Evolutionary conservation across 1,140 invertebrate genomes (phyloP).

Genomic region (Drosophila guanche): DNA sequence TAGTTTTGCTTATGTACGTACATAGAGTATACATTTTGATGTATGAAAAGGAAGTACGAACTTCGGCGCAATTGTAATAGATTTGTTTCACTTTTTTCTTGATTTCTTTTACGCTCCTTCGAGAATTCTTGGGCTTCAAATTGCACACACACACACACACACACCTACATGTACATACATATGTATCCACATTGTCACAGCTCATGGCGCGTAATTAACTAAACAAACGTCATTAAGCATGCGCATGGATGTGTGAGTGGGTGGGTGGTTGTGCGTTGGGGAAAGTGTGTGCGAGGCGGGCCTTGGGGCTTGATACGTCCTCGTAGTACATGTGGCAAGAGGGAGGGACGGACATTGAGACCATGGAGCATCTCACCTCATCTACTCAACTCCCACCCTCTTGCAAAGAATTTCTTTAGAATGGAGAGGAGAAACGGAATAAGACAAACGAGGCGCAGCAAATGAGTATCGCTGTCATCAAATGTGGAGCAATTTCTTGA

Average conservation of each 20-base stretch:
- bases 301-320: constrained; percentile 27
- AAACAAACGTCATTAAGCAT: constrained; percentile 82
- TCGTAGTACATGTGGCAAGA: constrained; percentile 16
- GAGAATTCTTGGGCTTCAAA: constrained; percentile 46
- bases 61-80: too few species aligned
- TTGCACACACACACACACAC: constrained; percentile 12
- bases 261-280: background rate
- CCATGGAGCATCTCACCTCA: too few species aligned
- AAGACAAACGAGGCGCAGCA: constrained; percentile 56
- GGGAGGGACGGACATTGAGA: background rate
- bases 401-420: constrained; percentile 23
- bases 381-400: constrained; percentile 9
- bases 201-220: constrained; percentile 82
- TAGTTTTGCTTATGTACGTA: too few species aligned
- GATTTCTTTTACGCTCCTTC: constrained; percentile 10
- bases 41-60: too few species aligned
- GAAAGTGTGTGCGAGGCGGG: constrained; percentile 20
- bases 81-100: background rate
- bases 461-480: constrained; percentile 81
- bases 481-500: constrained; percentile 81
- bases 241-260: constrained; percentile 49
- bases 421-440: constrained; percentile 15
- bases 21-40: too few species aligned
- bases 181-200: constrained; percentile 77
- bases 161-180: background rate